Conservation (phyloP, 35 echinoderm and acorn worm species). For the Anneissia japonica region DNA sequence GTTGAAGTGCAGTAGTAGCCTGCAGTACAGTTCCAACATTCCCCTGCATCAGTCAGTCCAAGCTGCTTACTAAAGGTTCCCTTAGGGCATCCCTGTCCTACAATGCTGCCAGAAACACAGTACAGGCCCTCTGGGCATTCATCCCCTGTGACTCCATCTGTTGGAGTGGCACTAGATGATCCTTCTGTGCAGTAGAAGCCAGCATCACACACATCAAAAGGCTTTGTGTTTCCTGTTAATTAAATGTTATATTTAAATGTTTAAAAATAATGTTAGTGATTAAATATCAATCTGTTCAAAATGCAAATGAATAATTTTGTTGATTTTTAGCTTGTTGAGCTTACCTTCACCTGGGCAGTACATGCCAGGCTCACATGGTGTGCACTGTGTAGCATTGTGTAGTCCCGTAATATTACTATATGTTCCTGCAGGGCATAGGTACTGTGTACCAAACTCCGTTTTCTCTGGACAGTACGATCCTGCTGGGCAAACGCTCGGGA, state of each 20-base stretch:
- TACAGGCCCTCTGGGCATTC: constrained; percentile 74
- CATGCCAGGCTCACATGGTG: constrained; percentile 82
- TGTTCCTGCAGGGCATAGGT: constrained; percentile 75
- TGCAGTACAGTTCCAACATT: constrained; percentile 87
- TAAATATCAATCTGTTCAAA: not conserved
- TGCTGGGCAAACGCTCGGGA: constrained; percentile 63
- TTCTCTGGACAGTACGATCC: constrained; percentile 66
- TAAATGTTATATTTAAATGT: not conserved
- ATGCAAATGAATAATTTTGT: not conserved
- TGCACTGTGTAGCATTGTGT: constrained; percentile 64
- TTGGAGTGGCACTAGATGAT: constrained; percentile 52
- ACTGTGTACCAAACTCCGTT: constrained; percentile 54
- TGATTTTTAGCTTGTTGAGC: not conserved
- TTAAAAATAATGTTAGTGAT: no score
- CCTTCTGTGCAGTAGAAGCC: constrained; percentile 71
- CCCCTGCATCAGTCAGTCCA: constrained; percentile 32
- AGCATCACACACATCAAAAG: constrained; percentile 65
- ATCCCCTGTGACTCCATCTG: constrained; percentile 71
- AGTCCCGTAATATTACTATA: constrained; percentile 80
- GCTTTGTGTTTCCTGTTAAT: constrained; percentile 56
- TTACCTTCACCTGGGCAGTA: constrained; percentile 88
- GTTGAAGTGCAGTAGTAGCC: constrained; percentile 77
- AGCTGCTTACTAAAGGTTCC: constrained; percentile 84
- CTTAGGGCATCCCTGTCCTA: constrained; percentile 68
- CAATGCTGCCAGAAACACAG: constrained; percentile 68